A percentile compares a stretch with the other conserved stretches of the same genome.
Conservation (phyloP, 92 coral and sea anemone species). For the Phenganax stokvisi region DNA sequence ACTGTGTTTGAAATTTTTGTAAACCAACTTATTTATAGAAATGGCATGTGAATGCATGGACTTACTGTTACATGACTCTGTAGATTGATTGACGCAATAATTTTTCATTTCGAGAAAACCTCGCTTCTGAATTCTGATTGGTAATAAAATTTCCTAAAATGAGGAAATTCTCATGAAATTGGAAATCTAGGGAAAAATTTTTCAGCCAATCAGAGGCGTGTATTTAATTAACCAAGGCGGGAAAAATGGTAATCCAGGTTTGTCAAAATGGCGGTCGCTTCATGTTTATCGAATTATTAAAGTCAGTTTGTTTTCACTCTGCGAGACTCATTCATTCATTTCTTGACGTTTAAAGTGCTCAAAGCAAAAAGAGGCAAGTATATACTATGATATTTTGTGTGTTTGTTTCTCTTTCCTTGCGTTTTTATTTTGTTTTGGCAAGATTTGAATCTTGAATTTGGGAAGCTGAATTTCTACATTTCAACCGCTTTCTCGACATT, state of each 20-base stretch:
- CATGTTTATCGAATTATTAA: neutral
- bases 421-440: neutral
- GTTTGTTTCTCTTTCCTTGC: neutral
- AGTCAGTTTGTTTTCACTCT: neutral
- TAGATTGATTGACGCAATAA: too few species aligned
- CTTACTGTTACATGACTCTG: too few species aligned
- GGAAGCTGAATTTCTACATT: too few species aligned
- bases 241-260: neutral
- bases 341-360: neutral
- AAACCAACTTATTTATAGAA: too few species aligned
- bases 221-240: neutral
- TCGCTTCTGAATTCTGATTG: neutral
- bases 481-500: too few species aligned
- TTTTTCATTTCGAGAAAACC: too few species aligned
- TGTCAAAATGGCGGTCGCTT: slow-evolving; percentile 8
- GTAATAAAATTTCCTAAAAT: neutral
- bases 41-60: too few species aligned
- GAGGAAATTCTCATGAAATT: neutral
- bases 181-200: neutral
- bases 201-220: slow-evolving; percentile 9
- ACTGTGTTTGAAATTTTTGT: too few species aligned
- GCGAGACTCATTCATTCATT: neutral
- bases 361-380: neutral
- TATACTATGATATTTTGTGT: neutral
- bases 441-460: neutral